Conservation (phyloP, 2,888 invertebrate species). For the Tipula lateralis region DNA sequence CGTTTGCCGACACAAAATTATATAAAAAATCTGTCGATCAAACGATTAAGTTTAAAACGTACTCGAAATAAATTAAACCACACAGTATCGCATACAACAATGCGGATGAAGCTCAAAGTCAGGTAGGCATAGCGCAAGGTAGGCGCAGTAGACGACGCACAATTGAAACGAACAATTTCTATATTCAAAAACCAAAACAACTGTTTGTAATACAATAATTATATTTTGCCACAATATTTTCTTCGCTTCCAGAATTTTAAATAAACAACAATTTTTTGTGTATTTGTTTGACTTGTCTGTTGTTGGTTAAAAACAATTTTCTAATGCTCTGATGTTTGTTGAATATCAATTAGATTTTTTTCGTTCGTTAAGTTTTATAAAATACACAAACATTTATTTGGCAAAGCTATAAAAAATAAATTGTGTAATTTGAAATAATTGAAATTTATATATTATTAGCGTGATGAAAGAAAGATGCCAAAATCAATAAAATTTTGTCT, state of each 20-base stretch:
- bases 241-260: not conserved
- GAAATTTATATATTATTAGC: not conserved
- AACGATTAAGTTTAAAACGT: not conserved
- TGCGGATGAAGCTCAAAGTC: not conserved
- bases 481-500: slow-evolving; percentile 4
- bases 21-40: not conserved
- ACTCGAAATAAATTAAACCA: not conserved
- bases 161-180: not conserved
- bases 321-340: not conserved
- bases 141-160: not conserved
- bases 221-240: not conserved
- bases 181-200: not conserved
- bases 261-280: not conserved
- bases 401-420: not conserved
- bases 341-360: not conserved
- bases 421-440: not conserved
- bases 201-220: too few relatives aligned
- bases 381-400: not conserved
- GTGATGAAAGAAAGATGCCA: not conserved
- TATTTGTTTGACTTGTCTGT: not conserved
- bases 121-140: not conserved
- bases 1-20: not conserved
- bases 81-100: not conserved
- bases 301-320: not conserved
- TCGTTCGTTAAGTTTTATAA: not conserved